A percentile compares a stretch with the other conserved stretches of the same genome.
These are phyloP conservation scores for Polymixis lichenea DNA, from an alignment of 2,888 invertebrate genomes.

Conservation along the genomic window DNA sequence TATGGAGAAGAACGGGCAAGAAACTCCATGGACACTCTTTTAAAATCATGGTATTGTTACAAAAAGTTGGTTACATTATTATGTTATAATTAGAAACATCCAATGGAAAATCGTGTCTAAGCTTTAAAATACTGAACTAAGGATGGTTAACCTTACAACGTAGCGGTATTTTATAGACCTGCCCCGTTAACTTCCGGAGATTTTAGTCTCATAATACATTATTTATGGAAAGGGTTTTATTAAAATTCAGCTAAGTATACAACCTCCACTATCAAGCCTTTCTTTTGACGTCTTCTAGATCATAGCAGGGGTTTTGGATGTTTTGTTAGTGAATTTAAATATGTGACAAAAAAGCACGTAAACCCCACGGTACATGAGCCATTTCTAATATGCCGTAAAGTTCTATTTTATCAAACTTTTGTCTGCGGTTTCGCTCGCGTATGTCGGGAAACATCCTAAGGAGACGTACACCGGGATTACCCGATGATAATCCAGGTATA, in stretches of 20 bases:
- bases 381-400: not conserved
- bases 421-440: not conserved
- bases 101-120: not conserved
- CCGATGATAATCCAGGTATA: not conserved
- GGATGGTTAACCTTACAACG: not conserved
- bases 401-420: not conserved
- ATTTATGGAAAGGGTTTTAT: slow-evolving; percentile 6
- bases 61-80: no score
- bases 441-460: not conserved
- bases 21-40: no score
- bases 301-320: not conserved
- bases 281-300: not conserved
- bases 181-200: not conserved
- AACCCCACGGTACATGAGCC: not conserved
- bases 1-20: no score
- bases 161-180: slow-evolving; percentile 2
- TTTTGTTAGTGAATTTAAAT: no score
- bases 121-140: not conserved
- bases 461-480: not conserved
- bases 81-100: no score
- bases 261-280: not conserved
- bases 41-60: no score
- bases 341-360: no score
- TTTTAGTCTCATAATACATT: slow-evolving; percentile 9
- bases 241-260: not conserved